Base-by-base conservation (phyloP, 1,140 invertebrate species). In the Heliconius melpomene region DNA sequence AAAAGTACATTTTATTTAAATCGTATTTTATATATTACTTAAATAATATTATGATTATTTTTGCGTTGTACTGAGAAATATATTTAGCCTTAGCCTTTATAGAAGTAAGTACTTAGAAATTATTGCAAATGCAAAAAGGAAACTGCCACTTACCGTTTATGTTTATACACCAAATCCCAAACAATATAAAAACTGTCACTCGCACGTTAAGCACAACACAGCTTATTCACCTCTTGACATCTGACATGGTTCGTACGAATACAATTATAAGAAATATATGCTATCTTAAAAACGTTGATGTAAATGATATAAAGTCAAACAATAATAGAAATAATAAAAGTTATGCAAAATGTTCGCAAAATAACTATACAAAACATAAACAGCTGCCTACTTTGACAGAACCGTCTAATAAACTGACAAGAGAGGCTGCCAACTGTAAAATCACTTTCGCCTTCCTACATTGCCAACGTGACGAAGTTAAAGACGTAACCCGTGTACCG, bases 321-420 rank as follows among this genome's bases (percentile, higher is more conserved):
- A 66, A 26, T 66, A 66, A 29, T 66, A 66, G 86, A 88, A 88
- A 89, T 89, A 88, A 89, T 86, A 90, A 92, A 93, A 91, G 84
- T 88, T 89, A 84, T 85, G 87, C 88, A 90, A 93, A 93, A 92
- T 86, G 84, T 93, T 93, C 92, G 91, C 91, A 93, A 93, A 93
- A 91, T 89, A 93, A 91, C 86, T 81, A 93, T 93, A 93, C 90
- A 93, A 94, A 94, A 93, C 91, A 87, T 93, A 94, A 94, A 94
- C 92, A 94, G 89, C 92, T 91, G 89, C 91, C 89, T 89, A 85
- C 90, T 92, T 93, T 94, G 93, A 94, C 93, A 94, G 91, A 86
- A 91, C 85, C 88, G 85, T 87, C 79, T 86, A 87, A 85, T 87
- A 90, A 91, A 93, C 91, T 94, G 93, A 93, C 93, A 93, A 85